These are phyloP conservation scores for Salvelinus fontinalis DNA, from an alignment of 2,113 vertebrate species.

Conservation along the genomic window DNA sequence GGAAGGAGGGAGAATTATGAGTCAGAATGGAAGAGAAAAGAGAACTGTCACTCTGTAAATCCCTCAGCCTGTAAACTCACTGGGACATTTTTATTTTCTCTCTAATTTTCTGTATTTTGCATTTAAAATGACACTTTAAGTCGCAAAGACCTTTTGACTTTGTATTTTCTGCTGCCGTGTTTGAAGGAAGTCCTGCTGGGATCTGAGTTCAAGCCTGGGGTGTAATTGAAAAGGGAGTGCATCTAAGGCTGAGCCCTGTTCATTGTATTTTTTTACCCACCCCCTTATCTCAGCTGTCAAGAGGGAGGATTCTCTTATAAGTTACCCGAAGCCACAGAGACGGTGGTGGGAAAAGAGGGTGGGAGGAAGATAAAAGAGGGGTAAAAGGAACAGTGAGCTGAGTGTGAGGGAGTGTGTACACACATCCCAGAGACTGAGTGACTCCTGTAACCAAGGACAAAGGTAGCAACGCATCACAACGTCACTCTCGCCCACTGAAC, in stretches of 20 bases:
- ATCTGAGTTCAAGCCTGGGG: conserved; percentile 22
- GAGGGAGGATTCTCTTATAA: conserved; percentile 57
- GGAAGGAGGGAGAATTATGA: conserved; percentile 62
- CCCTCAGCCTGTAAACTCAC: conserved; percentile 30
- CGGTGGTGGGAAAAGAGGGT: conserved; percentile 51
- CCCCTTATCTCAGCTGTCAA: conserved; percentile 60
- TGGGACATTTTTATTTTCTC: conserved; percentile 23
- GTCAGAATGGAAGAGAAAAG: conserved; percentile 55
- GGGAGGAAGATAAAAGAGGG: conserved; percentile 56
- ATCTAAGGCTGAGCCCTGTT: conserved; percentile 41
- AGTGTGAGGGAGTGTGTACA: conserved; percentile 58
- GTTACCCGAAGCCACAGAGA: conserved; percentile 33
- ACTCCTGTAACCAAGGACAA: conserved; percentile 82
- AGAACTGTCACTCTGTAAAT: conserved; percentile 60
- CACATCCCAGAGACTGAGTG: conserved; percentile 61
- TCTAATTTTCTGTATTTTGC: conserved; percentile 16
- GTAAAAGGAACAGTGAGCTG: conserved; percentile 67
- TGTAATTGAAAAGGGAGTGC: conserved; percentile 24
- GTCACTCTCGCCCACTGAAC: conserved; percentile 56
- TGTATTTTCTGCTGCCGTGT: background rate
- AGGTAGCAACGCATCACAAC: conserved; percentile 68
- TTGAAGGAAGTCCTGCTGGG: conserved; percentile 9
- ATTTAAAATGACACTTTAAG: conserved; percentile 8
- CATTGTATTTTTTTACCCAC: conserved; percentile 38
- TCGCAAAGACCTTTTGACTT: conserved; percentile 13